Base-by-base conservation (phyloP, 2,797 vertebrate species). In the Melopsittacus undulatus region DNA sequence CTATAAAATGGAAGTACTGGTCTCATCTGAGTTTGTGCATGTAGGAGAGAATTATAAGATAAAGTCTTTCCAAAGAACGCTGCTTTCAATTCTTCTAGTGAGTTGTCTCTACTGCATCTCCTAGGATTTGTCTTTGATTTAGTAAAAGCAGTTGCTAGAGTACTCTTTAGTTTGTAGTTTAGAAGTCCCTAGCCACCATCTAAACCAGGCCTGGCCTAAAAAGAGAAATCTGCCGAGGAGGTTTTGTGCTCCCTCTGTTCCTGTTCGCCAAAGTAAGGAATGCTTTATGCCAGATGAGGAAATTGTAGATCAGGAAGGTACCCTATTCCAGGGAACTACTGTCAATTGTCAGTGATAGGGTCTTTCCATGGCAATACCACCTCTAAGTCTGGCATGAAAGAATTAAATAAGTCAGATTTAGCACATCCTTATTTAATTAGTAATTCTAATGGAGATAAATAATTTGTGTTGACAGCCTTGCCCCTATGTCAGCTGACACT, bases 311-410 rank as follows among this genome's bases (percentile, higher is more conserved):
- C 18, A 30, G 49, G 46, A 76, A 76, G 21, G 42, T 45, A 17
- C 23, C 2, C 8, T 48, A 20, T 54, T 5, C 32, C 7, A 29
- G 45, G 13, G 48, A 16, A 46, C 27, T 72, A 32, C 12, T 70
- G 15, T 19, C 29, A 30, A 3, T 46, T 77, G 23, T 51, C 57
- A 51, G 4, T 0, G 0, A 14, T 6, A 51, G 9, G 16, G 23
- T 38, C 21, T 66, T 80, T 26, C 26, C 14, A 1, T 61, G 22
- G 21, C 27, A 49, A 34, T 73, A n/a, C 24, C 7, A 7, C 62
- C 29, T 57, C 26, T 46, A 54, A 83, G 30, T 13, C 27, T 34
- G 34, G 27, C 21, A 46, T 36, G 36, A 61, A 88, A 81, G 11
- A 83, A 57, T 56, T 56, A 63, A 45, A 4, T 54, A 49, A 36